phyloP scores from a whole-genome alignment of 2,888 invertebrate genomes.

The Acleris laterana region DNA sequence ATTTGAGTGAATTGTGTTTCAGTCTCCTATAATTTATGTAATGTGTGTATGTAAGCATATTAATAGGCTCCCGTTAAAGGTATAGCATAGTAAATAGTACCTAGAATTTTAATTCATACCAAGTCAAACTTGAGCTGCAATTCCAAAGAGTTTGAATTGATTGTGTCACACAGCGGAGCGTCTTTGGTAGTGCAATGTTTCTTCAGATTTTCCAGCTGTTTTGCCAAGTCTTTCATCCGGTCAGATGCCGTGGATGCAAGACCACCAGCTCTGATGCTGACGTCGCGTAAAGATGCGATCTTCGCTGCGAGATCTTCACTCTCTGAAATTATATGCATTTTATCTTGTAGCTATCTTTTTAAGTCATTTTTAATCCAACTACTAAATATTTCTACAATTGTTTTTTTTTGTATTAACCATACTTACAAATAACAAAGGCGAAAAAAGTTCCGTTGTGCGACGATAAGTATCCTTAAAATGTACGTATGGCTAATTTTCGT shows the following conservation, averaged over 20 bases:
- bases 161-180: slow-evolving; percentile 89
- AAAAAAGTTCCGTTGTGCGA: no score
- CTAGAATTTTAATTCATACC: slow-evolving; percentile 61
- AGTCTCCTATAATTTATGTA: no score
- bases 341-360: no score
- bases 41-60: no score
- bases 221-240: slow-evolving; percentile 84
- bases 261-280: slow-evolving; percentile 82
- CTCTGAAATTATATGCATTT: slow-evolving; percentile 61
- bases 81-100: not conserved
- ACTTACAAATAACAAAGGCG: no score
- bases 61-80: no score
- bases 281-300: slow-evolving; percentile 82
- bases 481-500: no score
- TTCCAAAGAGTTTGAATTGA: slow-evolving; percentile 89
- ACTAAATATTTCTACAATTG: no score
- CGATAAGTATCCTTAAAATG: no score
- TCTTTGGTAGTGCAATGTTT: slow-evolving; percentile 89
- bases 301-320: slow-evolving; percentile 84
- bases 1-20: no score
- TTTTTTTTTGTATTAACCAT: no score
- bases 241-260: slow-evolving; percentile 83
- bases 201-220: slow-evolving; percentile 84
- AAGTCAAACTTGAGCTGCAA: slow-evolving; percentile 86
- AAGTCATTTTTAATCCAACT: no score